Conservation (phyloP, 2,888 invertebrate species). For the Cryptophagus acutangulus region DNA sequence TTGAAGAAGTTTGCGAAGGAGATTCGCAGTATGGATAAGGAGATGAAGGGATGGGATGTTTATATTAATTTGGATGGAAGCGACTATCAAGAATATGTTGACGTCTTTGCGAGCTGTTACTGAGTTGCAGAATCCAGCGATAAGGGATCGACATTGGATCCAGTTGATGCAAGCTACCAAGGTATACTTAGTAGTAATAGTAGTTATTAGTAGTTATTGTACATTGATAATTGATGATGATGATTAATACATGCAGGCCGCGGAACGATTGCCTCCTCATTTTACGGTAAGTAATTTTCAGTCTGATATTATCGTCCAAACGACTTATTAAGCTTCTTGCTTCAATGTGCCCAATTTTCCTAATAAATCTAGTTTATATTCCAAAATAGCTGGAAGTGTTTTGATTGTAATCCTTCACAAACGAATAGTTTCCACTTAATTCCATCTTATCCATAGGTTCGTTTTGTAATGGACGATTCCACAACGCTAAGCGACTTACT, state of each 20-base stretch:
- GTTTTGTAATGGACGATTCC: slow-evolving; percentile 74
- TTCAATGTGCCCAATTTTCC: too few relatives aligned
- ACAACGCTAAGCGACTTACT: slow-evolving; percentile 86
- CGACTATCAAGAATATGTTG: slow-evolving; percentile 83
- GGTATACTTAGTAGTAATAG: too few relatives aligned
- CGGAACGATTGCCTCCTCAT: slow-evolving; percentile 29
- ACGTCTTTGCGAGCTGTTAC: slow-evolving; percentile 89
- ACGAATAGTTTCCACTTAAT: neutral
- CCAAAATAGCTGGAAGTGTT: too few relatives aligned
- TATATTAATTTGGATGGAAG: slow-evolving; percentile 71
- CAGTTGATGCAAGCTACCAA: slow-evolving; percentile 91
- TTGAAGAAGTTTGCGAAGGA: slow-evolving; percentile 87
- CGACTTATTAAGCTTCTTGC: too few relatives aligned
- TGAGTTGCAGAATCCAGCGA: slow-evolving; percentile 91
- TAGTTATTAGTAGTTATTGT: too few relatives aligned
- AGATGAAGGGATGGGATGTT: slow-evolving; percentile 72
- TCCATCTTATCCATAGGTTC: slow-evolving; percentile 52
- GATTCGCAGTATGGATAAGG: slow-evolving; percentile 72
- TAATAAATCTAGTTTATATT: too few relatives aligned
- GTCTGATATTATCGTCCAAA: neutral
- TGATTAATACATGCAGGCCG: slow-evolving; percentile 23
- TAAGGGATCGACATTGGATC: slow-evolving; percentile 89
- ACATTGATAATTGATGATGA: neutral
- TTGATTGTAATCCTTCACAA: neutral
- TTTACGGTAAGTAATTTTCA: slow-evolving; percentile 30